Percentiles rank a stretch among this genome's conserved stretches.
Evolutionary conservation across 2,797 vertebrate genomes (phyloP).

Genomic region (Catharus ustulatus): DNA sequence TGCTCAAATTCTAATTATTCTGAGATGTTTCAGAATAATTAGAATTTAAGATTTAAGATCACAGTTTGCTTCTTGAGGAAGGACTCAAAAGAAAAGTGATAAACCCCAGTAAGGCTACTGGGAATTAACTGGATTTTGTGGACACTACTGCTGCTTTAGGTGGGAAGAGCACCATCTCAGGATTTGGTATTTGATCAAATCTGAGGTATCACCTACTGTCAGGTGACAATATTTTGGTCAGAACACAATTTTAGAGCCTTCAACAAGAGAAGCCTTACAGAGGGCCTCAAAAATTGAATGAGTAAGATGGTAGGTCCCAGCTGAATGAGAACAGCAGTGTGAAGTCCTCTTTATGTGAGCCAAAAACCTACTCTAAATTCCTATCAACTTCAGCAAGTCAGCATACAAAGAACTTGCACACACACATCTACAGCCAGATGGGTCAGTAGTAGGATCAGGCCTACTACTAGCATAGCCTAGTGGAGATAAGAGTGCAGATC

Average conservation of each 20-base stretch:
- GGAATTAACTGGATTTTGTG: neutral
- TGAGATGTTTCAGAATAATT: neutral
- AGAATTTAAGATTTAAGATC: neutral
- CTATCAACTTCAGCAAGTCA: neutral
- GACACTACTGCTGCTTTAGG: neutral
- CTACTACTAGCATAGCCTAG: neutral
- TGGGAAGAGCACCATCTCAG: neutral
- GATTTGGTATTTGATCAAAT: neutral
- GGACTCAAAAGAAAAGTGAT: neutral
- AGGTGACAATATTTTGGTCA: neutral
- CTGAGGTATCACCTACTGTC: neutral
- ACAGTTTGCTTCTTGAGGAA: neutral
- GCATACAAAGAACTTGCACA: neutral
- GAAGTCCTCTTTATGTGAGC: neutral
- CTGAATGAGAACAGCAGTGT: neutral
- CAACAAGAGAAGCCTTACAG: neutral
- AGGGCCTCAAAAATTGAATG: neutral
- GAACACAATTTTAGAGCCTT: neutral
- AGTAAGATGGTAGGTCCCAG: neutral
- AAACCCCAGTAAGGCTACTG: neutral
- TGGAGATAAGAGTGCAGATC: neutral
- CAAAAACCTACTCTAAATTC: neutral
- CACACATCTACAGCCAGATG: neutral
- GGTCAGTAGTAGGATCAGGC: neutral
- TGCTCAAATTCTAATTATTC: neutral